Evolutionary conservation across 2,797 vertebrate species (phyloP).

Genomic region (Okamejei kenojei): DNA sequence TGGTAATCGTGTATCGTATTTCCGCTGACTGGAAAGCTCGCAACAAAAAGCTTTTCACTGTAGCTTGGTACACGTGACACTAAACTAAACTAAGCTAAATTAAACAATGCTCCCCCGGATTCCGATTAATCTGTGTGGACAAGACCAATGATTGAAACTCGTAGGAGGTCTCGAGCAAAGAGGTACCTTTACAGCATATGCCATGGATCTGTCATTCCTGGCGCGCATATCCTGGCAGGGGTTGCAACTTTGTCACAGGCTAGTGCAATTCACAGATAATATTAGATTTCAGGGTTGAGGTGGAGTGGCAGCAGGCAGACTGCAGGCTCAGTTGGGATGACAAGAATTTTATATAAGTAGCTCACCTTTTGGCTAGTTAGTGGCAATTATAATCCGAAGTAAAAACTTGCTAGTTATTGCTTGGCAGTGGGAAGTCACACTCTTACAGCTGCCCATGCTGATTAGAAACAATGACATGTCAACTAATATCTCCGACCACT

Average conservation of each 20-base stretch:
- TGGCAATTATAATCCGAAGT: background rate
- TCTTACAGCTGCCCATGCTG: background rate
- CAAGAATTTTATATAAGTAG: background rate
- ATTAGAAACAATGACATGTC: background rate
- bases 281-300: background rate
- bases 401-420: background rate
- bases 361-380: background rate
- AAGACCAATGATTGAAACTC: background rate
- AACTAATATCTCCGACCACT: background rate
- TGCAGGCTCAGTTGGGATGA: background rate
- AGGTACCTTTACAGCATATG: background rate
- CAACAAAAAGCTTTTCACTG: no score
- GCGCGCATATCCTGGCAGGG: background rate
- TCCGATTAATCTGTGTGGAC: background rate
- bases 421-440: background rate
- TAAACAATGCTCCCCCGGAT: background rate
- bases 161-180: background rate
- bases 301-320: background rate
- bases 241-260: background rate
- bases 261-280: background rate
- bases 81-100: no score
- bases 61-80: no score
- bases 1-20: no score
- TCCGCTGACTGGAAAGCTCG: no score
- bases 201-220: background rate